Conservation (phyloP, 2,888 invertebrate species). For the Sisyra nigra region DNA sequence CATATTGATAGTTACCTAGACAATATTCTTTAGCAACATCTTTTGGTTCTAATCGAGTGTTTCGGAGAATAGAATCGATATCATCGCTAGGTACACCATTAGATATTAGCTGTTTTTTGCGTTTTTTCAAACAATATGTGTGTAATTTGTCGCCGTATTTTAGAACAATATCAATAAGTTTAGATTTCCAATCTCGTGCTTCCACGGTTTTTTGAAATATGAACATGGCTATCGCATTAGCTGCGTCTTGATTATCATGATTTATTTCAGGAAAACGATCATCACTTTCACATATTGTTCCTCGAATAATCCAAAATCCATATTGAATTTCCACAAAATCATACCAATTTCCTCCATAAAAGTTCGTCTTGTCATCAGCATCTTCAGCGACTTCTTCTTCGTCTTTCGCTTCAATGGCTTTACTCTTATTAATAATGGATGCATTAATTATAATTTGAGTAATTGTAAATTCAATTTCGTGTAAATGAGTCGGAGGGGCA, state of each 20-base stretch:
- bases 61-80: slow-evolving; percentile 17
- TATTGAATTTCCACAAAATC: slow-evolving; percentile 23
- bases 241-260: slow-evolving; percentile 32
- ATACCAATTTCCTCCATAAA: slow-evolving; percentile 21
- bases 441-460: slow-evolving; percentile 18
- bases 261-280: slow-evolving; percentile 21
- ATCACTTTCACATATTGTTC: slow-evolving; percentile 17
- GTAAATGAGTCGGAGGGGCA: slow-evolving; percentile 18
- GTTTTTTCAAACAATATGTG: slow-evolving; percentile 22
- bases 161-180: slow-evolving; percentile 38
- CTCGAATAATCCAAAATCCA: slow-evolving; percentile 25
- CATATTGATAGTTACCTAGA: slow-evolving; percentile 15
- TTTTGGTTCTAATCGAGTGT: slow-evolving; percentile 17
- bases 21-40: slow-evolving; percentile 22
- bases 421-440: slow-evolving; percentile 17
- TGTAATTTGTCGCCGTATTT: slow-evolving; percentile 46
- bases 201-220: slow-evolving; percentile 40
- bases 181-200: slow-evolving; percentile 35
- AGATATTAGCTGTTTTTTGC: slow-evolving; percentile 11
- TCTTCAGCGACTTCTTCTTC: slow-evolving; percentile 3
- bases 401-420: slow-evolving; percentile 17
- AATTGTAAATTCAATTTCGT: slow-evolving; percentile 16
- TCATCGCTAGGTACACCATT: slow-evolving; percentile 18
- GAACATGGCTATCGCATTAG: slow-evolving; percentile 38
- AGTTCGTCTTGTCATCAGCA: slow-evolving; percentile 14